Base-by-base conservation (phyloP, 2,113 vertebrate species). In the Anolis carolinensis region DNA sequence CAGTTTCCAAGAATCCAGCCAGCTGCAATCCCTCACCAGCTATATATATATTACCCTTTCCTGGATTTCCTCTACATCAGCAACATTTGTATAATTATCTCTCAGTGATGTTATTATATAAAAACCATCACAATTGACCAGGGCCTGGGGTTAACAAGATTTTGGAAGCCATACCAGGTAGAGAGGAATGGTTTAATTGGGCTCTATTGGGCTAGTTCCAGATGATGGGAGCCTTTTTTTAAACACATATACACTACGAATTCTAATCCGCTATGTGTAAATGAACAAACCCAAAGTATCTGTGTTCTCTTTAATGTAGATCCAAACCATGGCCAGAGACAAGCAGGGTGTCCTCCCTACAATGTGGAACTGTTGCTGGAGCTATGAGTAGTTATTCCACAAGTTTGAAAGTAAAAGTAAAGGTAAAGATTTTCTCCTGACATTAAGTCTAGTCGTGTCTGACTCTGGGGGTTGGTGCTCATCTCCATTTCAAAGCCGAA, bases 11-110 rank as follows among this genome's bases (percentile, higher is more conserved):
- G 72, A 92, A 82, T 23, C 87, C 6, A 20, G 88, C 21, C 73
- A 87, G 32, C 21, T 84, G 55, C 44, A 83, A 80, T 87, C 86
- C 44, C 52, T 92, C 86, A 81, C 81, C 78, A 72, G 48, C 85
- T 86, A 86, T 88, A 91, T 88, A 91, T 89, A 73, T n/a, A 85
- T 1, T 84, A 74, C n/a, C 0, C 0, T 32, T 90, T 72, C 76
- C 86, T 82, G 79, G 89, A 87, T 86, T 91, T 90, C 76, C 77
- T 90, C 87, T 78, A 85, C 81, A 86, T 92, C 86, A 93, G 86
- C 92, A 93, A 73, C 63, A 89, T 5, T 13, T 50, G 32, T 82
- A n/a, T 87, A 91, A 91, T 92, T 92, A 76, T 81, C 92, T 93
- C 91, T 72, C 82, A 83, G 55, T 84, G 82, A 88, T 87, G 62